Percentiles rank a stretch among this genome's conserved stretches.
These are phyloP conservation scores for Sminthurinus aureus DNA, from an alignment of 2,888 invertebrate species.

Conservation along the genomic window DNA sequence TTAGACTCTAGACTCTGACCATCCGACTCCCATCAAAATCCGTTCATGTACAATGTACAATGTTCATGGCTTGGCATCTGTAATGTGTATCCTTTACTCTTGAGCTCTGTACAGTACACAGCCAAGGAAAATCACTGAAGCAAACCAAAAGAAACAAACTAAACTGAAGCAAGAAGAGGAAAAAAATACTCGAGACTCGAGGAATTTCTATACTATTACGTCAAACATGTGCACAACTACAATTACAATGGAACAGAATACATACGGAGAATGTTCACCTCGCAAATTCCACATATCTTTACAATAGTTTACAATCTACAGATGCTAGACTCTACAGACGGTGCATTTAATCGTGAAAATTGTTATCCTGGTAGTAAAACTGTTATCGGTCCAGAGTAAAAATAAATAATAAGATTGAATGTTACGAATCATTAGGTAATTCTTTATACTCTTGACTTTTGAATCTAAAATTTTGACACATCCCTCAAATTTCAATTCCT, in stretches of 20 bases:
- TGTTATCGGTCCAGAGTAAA: slow-evolving; percentile 52
- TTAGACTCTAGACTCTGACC: neutral
- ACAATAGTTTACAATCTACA: neutral
- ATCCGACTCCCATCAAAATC: neutral
- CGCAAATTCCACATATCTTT: neutral
- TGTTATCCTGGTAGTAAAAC: slow-evolving; percentile 43
- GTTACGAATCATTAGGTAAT: slow-evolving; percentile 49
- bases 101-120: neutral
- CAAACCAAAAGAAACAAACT: neutral
- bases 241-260: too few species aligned
- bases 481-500: neutral
- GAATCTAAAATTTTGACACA: too few species aligned
- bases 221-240: too few species aligned
- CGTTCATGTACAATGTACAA: neutral
- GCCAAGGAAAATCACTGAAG: neutral
- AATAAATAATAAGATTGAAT: slow-evolving; percentile 52
- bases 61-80: neutral
- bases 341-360: slow-evolving; percentile 42
- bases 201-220: neutral
- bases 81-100: neutral
- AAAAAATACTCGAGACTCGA: neutral
- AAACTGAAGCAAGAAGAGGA: neutral
- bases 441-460: slow-evolving; percentile 46
- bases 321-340: neutral
- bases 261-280: neutral